Conservation (phyloP, 2,113 vertebrate species). For the Brachirus orientalis region DNA sequence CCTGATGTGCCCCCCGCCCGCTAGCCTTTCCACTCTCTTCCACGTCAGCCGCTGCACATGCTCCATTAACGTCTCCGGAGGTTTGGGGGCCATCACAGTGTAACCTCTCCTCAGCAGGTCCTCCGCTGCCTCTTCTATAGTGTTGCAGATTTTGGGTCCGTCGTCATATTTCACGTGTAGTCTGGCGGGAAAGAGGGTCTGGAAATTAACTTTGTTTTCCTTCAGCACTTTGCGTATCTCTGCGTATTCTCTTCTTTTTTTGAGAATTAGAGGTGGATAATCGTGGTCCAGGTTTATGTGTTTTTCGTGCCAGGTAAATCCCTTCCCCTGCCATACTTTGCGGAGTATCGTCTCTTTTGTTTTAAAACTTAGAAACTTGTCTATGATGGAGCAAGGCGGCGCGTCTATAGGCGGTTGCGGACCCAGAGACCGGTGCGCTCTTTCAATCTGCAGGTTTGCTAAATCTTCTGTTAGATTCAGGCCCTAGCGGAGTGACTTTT, state of each 20-base stretch:
- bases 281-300: conserved; percentile 7
- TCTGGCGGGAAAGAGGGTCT: neutral
- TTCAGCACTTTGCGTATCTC: conserved; percentile 5
- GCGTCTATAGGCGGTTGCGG: neutral
- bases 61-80: neutral
- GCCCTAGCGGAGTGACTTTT: neutral
- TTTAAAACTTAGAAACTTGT: conserved; percentile 4
- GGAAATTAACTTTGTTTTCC: neutral
- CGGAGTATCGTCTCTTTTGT: neutral
- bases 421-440: neutral
- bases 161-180: neutral
- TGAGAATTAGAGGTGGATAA: neutral
- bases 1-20: neutral
- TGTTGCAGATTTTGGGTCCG: neutral
- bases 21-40: neutral
- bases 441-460: neutral
- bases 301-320: neutral
- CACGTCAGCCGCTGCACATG: neutral
- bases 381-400: conserved; percentile 1
- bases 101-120: neutral
- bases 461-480: neutral
- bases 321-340: neutral
- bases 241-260: neutral
- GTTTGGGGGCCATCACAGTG: neutral
- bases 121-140: neutral